Conservation (phyloP, 37 sponge, comb jelly and placozoan genomes). For the Tethya wilhelma region DNA sequence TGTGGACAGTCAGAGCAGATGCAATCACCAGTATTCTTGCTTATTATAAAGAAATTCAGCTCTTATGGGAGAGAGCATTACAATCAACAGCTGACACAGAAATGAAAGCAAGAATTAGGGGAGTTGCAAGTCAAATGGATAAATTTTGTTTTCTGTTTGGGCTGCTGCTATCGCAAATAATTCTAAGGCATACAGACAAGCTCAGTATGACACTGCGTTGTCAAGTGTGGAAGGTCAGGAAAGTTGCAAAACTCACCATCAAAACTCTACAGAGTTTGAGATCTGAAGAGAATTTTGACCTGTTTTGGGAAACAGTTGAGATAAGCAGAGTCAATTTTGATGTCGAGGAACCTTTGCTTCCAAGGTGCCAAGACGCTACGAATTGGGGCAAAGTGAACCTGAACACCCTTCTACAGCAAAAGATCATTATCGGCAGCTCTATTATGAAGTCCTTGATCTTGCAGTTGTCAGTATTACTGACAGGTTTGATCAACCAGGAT, state of each 20-base stretch:
- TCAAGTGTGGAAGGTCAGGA: slow-evolving; percentile 83
- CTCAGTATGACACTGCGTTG: slow-evolving; percentile 71
- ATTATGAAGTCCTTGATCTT: slow-evolving; percentile 71
- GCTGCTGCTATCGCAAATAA: slow-evolving; percentile 55
- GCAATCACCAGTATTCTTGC: slow-evolving; percentile 64
- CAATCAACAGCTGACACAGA: slow-evolving; percentile 60
- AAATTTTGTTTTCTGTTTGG: slow-evolving; percentile 63
- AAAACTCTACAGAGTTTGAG: slow-evolving; percentile 63
- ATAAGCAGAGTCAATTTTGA: slow-evolving; percentile 43
- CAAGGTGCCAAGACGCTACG: slow-evolving; percentile 65
- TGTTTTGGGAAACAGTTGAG: slow-evolving; percentile 74
- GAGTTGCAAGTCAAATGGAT: slow-evolving; percentile 66
- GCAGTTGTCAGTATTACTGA: slow-evolving; percentile 41
- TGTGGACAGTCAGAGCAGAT: slow-evolving; percentile 79
- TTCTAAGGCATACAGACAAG: slow-evolving; percentile 78
- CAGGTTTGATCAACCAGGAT: slow-evolving; percentile 76
- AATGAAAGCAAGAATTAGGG: slow-evolving; percentile 73
- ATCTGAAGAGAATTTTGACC: slow-evolving; percentile 56
- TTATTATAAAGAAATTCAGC: slow-evolving; percentile 54
- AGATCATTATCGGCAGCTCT: slow-evolving; percentile 45
- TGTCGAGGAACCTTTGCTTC: slow-evolving; percentile 61
- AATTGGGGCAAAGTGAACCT: slow-evolving; percentile 56
- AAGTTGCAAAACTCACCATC: slow-evolving; percentile 69
- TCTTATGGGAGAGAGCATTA: slow-evolving; percentile 61
- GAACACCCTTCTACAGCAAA: slow-evolving; percentile 37